A percentile compares a stretch with the other conserved stretches of the same genome.
These are phyloP conservation scores for Argynnis bischoffii DNA, from an alignment of 2,888 invertebrate genomes.

Conservation along the genomic window DNA sequence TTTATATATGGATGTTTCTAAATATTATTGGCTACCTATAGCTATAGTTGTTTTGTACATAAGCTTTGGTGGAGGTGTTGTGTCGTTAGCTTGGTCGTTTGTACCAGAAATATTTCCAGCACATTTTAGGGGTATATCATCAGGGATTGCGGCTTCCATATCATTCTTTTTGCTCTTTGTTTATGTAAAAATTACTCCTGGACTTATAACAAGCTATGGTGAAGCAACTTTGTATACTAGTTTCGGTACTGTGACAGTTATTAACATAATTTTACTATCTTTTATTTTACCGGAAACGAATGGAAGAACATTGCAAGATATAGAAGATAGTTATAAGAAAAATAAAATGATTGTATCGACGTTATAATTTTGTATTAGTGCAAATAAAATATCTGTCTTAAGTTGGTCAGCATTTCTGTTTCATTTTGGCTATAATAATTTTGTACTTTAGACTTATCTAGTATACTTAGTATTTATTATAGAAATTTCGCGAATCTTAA, in stretches of 20 bases:
- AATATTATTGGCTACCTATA: conserved; percentile 49
- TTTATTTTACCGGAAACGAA: conserved; percentile 59
- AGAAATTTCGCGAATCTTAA: too few relatives aligned
- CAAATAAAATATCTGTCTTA: not conserved
- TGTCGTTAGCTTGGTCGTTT: conserved; percentile 56
- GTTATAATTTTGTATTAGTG: not conserved
- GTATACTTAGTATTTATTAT: too few relatives aligned
- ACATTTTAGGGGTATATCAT: conserved; percentile 56
- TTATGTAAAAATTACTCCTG: conserved; percentile 55
- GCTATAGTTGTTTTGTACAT: conserved; percentile 50
- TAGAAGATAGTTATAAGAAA: conserved; percentile 67
- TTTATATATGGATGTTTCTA: conserved; percentile 41
- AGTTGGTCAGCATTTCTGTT: too few relatives aligned
- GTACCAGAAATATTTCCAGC: conserved; percentile 57
- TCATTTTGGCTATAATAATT: too few relatives aligned
- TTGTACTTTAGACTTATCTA: too few relatives aligned
- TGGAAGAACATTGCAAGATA: conserved; percentile 87
- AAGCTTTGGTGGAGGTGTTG: conserved; percentile 46
- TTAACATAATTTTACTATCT: conserved; percentile 45
- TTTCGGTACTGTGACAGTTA: conserved; percentile 48
- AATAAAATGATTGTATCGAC: conserved; percentile 53
- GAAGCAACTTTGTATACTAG: conserved; percentile 48
- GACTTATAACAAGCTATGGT: conserved; percentile 48
- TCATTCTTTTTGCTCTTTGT: conserved; percentile 52
- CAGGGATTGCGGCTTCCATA: conserved; percentile 52